Evolutionary conservation across 2,888 invertebrate species (phyloP).

Genomic region (Cantharis lateralis): DNA sequence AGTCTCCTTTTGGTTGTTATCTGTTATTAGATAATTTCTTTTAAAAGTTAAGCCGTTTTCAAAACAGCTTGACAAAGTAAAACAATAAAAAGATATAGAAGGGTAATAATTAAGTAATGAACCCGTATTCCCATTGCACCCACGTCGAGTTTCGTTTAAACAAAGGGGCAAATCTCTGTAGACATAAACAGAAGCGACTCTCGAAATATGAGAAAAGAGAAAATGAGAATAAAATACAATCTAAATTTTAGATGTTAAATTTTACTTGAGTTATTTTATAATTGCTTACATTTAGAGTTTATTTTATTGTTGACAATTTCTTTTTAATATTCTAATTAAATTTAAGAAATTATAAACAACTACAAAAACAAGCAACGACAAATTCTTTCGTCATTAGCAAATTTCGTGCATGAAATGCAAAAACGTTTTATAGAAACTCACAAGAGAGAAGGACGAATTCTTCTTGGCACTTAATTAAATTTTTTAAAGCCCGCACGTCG

Average conservation of each 20-base stretch:
- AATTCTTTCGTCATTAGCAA: neutral
- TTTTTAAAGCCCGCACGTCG: neutral
- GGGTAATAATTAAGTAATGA: constrained; percentile 27
- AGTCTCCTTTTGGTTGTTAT: neutral
- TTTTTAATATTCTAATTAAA: neutral
- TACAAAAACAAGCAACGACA: neutral
- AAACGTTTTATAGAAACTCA: neutral
- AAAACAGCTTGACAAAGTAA: constrained; percentile 5
- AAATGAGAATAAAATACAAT: constrained; percentile 3
- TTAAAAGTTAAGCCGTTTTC: constrained; percentile 12
- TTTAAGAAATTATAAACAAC: neutral
- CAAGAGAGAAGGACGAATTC: neutral
- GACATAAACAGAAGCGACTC: constrained; percentile 8
- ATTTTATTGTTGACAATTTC: neutral
- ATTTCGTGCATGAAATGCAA: neutral
- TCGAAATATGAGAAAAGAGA: constrained; percentile 9
- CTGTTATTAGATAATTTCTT: neutral
- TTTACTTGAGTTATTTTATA: neutral
- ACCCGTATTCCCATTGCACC: constrained; percentile 17
- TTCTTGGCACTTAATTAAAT: neutral
- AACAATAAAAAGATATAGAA: constrained; percentile 21
- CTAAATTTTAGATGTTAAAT: neutral
- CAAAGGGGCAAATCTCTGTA: constrained; percentile 7
- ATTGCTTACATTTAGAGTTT: neutral
- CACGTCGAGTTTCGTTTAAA: constrained; percentile 13